Conservation (phyloP, 2,888 invertebrate species). For the Drosophila anomelani region DNA sequence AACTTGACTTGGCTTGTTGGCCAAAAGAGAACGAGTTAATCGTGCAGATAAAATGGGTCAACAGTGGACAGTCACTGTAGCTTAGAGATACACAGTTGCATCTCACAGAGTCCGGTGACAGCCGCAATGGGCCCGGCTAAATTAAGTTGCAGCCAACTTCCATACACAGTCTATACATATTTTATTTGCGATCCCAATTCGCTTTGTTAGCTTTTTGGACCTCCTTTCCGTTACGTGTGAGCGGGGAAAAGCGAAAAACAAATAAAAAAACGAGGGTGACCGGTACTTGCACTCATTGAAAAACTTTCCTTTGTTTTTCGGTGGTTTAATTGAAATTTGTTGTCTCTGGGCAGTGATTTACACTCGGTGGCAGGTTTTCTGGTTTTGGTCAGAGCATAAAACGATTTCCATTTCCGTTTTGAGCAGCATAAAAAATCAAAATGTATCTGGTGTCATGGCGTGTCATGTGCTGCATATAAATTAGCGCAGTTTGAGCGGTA, state of each 20-base stretch:
- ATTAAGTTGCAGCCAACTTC: slow-evolving; percentile 45
- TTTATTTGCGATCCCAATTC: slow-evolving; percentile 45
- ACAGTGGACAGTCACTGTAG: slow-evolving; percentile 31
- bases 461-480: slow-evolving; percentile 63
- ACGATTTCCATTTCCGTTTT: slow-evolving; percentile 74
- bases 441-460: slow-evolving; percentile 37
- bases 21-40: slow-evolving; percentile 60
- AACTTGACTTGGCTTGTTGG: slow-evolving; percentile 34
- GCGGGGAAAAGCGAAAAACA: slow-evolving; percentile 16
- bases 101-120: slow-evolving; percentile 16
- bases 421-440: slow-evolving; percentile 55
- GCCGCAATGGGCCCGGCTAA: slow-evolving; percentile 38
- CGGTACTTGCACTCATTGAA: slow-evolving; percentile 12
- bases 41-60: slow-evolving; percentile 69
- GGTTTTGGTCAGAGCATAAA: slow-evolving; percentile 42
- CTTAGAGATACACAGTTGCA: slow-evolving; percentile 36
- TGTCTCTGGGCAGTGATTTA: slow-evolving; percentile 41
- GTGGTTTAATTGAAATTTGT: slow-evolving; percentile 39
- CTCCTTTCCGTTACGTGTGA: slow-evolving; percentile 6
- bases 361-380: slow-evolving; percentile 35
- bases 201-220: slow-evolving; percentile 47
- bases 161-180: slow-evolving; percentile 27
- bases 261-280: slow-evolving; percentile 25
- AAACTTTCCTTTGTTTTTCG: slow-evolving; percentile 21
- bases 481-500: slow-evolving; percentile 52